Conservation (phyloP, 1,140 invertebrate genomes). For the Linepithema humile region DNA sequence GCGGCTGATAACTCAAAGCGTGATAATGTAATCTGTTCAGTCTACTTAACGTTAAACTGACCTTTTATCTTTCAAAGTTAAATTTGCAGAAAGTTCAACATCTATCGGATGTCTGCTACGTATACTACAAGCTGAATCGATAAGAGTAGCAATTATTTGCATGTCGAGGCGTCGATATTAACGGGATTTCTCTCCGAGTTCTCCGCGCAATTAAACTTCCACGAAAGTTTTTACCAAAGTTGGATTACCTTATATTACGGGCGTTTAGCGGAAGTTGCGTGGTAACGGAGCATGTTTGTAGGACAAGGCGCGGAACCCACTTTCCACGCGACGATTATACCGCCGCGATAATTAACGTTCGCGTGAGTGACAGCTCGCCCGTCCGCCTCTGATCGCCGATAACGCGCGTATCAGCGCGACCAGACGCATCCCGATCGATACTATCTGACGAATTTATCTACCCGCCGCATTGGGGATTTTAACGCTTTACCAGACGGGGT, state of each 20-base stretch:
- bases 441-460: slow-evolving; percentile 42
- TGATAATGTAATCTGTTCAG: slow-evolving; percentile 20
- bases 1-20: background rate
- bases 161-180: slow-evolving; percentile 12
- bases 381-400: slow-evolving; percentile 36
- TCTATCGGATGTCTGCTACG: background rate
- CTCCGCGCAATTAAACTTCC: slow-evolving; percentile 60
- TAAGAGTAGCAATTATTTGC: background rate
- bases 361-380: slow-evolving; percentile 19
- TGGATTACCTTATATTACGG: slow-evolving; percentile 58
- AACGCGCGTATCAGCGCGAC: slow-evolving; percentile 30
- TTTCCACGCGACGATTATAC: slow-evolving; percentile 40
- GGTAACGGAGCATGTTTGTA: slow-evolving; percentile 21
- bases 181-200: background rate
- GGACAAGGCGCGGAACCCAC: slow-evolving; percentile 23
- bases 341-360: slow-evolving; percentile 42
- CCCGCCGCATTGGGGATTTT: background rate
- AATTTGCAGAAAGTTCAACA: background rate
- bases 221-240: slow-evolving; percentile 60
- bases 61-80: background rate
- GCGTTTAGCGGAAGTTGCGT: slow-evolving; percentile 22
- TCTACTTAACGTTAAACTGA: slow-evolving; percentile 12
- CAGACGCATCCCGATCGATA: slow-evolving; percentile 58
- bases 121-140: background rate
- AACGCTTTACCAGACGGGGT: slow-evolving; percentile 43